phyloP scores from a whole-genome alignment of 2,113 vertebrate genomes.

The Peromyscus maniculatus region DNA sequence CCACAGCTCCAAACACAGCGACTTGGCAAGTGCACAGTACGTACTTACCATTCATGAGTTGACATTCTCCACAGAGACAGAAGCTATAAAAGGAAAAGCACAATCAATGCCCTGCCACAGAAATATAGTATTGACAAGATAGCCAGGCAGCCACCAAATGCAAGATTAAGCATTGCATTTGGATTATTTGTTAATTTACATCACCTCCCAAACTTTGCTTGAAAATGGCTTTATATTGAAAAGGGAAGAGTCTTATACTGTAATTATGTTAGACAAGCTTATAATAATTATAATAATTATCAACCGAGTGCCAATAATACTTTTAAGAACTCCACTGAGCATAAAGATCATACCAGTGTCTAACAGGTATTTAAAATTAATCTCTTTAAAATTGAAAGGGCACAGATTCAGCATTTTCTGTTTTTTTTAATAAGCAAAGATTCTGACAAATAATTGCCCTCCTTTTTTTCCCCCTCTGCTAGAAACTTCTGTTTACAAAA shows the following conservation, averaged over 20 bases:
- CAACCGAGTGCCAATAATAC: constrained; percentile 78
- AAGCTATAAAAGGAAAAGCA: constrained; percentile 23
- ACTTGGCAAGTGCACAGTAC: neutral
- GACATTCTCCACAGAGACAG: constrained; percentile 32
- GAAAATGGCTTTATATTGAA: constrained; percentile 75
- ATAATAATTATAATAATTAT: constrained; percentile 83
- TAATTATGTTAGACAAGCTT: constrained; percentile 80
- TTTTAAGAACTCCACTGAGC: constrained; percentile 77
- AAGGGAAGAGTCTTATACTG: constrained; percentile 76
- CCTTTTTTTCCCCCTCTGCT: neutral
- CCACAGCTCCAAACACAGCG: neutral
- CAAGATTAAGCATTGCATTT: constrained; percentile 8
- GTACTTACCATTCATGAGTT: neutral
- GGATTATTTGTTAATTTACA: constrained; percentile 79
- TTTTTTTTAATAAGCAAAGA: constrained; percentile 71
- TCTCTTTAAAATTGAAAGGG: constrained; percentile 72
- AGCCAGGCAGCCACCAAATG: neutral
- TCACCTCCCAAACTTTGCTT: constrained; percentile 74
- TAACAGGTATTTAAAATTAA: constrained; percentile 81
- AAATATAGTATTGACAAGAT: neutral
- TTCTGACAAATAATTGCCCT: constrained; percentile 57
- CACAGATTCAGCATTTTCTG: constrained; percentile 54
- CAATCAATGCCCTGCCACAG: neutral
- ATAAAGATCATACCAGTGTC: constrained; percentile 73
- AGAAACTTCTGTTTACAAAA: constrained; percentile 53